Conservation (phyloP, 64 coral and sea anemone species). For the Stichodactyla mertensii region DNA sequence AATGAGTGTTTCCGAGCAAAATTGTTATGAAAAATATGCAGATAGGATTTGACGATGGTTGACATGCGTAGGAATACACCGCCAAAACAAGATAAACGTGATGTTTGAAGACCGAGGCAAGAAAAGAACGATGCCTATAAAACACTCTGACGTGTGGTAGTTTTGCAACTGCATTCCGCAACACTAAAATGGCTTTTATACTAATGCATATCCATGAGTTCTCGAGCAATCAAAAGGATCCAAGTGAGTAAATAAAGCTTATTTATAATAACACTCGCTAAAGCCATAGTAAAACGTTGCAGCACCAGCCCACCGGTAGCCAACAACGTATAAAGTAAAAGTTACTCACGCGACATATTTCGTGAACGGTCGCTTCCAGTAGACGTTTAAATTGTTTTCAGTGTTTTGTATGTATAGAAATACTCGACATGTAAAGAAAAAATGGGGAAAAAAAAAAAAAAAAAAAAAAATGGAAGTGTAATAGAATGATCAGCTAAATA, state of each 20-base stretch:
- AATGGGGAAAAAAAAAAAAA: too few relatives aligned
- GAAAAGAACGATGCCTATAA: not conserved
- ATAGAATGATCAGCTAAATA: not conserved
- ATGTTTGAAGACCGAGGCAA: not conserved
- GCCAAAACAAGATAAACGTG: not conserved
- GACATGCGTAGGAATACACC: not conserved
- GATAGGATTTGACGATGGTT: not conserved
- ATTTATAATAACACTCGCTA: not conserved
- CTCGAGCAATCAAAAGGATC: not conserved
- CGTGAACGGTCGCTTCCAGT: too few relatives aligned
- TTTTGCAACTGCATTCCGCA: not conserved
- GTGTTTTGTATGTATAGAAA: not conserved
- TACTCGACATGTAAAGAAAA: not conserved
- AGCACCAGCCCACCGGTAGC: not conserved
- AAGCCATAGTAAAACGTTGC: not conserved
- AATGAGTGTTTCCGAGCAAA: not conserved
- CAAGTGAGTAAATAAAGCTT: not conserved
- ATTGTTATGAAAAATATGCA: slow-evolving; percentile 13
- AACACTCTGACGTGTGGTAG: not conserved
- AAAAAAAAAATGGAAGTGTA: not conserved
- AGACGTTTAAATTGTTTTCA: not conserved
- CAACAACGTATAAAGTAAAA: not conserved
- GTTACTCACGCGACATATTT: not conserved
- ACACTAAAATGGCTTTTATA: not conserved
- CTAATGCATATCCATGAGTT: not conserved